These are phyloP conservation scores for Phacellophora camtschatica DNA, from an alignment of 30 jellyfish, hydroid and myxozoan genomes.

Conservation along the genomic window DNA sequence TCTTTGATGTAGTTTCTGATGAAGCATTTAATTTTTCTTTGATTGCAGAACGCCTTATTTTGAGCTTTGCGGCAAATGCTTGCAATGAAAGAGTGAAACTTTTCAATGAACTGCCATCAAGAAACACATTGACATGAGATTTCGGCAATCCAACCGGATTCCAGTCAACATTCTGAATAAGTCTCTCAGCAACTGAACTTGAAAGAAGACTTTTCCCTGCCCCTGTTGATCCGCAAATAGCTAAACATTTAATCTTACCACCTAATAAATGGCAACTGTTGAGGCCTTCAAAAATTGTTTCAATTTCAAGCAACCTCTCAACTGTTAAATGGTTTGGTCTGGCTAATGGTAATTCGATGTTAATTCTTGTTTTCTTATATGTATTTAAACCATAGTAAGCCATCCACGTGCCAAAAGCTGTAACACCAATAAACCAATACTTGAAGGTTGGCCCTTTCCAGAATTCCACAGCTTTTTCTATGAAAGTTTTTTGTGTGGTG, in stretches of 20 bases:
- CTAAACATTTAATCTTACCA: slow-evolving; percentile 42
- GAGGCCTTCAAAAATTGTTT: background rate
- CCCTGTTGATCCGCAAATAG: slow-evolving; percentile 85
- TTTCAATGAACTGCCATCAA: slow-evolving; percentile 65
- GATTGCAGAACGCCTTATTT: slow-evolving; percentile 64
- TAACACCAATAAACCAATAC: slow-evolving; percentile 94
- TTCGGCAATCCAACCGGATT: slow-evolving; percentile 79
- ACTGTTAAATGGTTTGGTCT: slow-evolving; percentile 72
- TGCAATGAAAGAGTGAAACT: slow-evolving; percentile 76
- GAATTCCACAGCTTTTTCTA: slow-evolving; percentile 38
- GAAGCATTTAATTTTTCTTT: slow-evolving; percentile 24
- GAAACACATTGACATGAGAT: slow-evolving; percentile 69
- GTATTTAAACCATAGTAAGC: slow-evolving; percentile 81
- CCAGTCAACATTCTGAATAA: slow-evolving; percentile 55
- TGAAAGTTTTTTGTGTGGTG: background rate
- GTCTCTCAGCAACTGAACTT: slow-evolving; percentile 45
- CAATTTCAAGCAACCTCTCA: slow-evolving; percentile 39
- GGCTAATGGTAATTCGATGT: slow-evolving; percentile 67
- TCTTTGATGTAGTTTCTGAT: background rate
- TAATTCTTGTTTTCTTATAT: slow-evolving; percentile 73
- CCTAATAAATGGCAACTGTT: slow-evolving; percentile 1
- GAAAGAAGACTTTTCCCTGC: slow-evolving; percentile 86
- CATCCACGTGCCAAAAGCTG: slow-evolving; percentile 79
- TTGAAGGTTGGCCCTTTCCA: slow-evolving; percentile 94
- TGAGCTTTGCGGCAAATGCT: slow-evolving; percentile 77